A percentile compares a stretch with the other conserved stretches of the same genome.
Evolutionary conservation across 2,113 vertebrate species (phyloP).

Genomic region (Psilopogon haemacephalus): DNA sequence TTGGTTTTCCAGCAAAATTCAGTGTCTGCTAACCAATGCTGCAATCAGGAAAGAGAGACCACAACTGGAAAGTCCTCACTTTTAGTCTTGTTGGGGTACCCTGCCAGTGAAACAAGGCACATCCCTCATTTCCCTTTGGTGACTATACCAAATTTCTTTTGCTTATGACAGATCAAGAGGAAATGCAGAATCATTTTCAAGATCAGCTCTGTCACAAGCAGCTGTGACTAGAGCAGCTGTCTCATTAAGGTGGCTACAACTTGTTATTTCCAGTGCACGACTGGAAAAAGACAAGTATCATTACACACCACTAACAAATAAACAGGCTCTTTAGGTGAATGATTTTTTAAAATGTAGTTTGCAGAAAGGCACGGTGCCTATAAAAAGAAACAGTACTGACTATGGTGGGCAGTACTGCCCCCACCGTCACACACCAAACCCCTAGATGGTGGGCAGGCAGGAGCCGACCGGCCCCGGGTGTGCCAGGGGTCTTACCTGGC

Average conservation of each 20-base stretch:
- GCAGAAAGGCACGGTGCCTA: rapidly evolving
- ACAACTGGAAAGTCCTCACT: no score
- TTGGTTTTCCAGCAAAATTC: not conserved
- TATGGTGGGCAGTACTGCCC: rapidly evolving
- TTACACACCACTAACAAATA: not conserved
- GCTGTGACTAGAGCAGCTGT: no score
- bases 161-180: not conserved
- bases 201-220: not conserved
- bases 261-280: not conserved
- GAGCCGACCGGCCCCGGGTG: rapidly evolving
- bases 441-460: rapidly evolving
- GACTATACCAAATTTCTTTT: not conserved
- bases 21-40: not conserved
- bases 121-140: not conserved
- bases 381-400: not conserved
- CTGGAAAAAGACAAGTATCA: not conserved
- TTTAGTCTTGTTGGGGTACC: not conserved
- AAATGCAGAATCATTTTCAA: not conserved
- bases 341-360: not conserved
- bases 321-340: rapidly evolving
- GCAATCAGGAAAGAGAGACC: not conserved
- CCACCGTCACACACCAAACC: not conserved
- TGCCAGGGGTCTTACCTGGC: constrained; percentile 65
- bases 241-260: not conserved
- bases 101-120: not conserved